phyloP scores from a whole-genome alignment of 37 sponge, comb jelly and placozoan species.

The Halichondria panicea region DNA sequence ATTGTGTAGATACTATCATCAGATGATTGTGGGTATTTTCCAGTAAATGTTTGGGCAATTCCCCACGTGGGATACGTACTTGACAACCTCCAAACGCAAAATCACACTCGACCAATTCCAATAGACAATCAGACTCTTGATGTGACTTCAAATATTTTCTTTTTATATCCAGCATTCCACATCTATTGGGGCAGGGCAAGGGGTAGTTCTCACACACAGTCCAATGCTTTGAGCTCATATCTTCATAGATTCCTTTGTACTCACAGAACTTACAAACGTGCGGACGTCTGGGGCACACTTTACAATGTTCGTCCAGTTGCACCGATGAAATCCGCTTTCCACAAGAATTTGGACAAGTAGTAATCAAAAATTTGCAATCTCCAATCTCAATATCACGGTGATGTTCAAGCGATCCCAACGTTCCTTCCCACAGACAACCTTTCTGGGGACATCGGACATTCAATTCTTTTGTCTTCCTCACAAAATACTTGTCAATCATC shows the following conservation, averaged over 20 bases:
- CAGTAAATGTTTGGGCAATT: not conserved
- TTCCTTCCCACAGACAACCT: constrained; percentile 61
- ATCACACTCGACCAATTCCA: constrained; percentile 7
- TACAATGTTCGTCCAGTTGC: constrained; percentile 7
- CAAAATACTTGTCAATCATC: constrained; percentile 23
- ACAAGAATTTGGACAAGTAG: constrained; percentile 22
- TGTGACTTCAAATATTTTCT: constrained; percentile 6
- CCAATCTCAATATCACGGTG: constrained; percentile 42
- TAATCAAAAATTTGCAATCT: constrained; percentile 14
- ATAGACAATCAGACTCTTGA: not conserved
- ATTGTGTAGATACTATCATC: constrained; percentile 1
- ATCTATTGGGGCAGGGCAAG: constrained; percentile 33
- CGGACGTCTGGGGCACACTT: constrained; percentile 22
- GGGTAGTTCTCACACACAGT: constrained; percentile 33
- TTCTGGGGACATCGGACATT: constrained; percentile 45
- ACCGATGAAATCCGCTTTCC: not conserved
- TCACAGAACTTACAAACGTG: constrained; percentile 33
- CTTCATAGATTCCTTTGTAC: constrained; percentile 11
- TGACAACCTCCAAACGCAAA: constrained; percentile 50
- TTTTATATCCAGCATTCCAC: constrained; percentile 19
- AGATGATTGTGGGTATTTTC: not conserved
- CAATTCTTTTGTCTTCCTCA: constrained; percentile 21
- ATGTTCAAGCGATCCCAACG: constrained; percentile 10
- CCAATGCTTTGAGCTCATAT: constrained; percentile 30
- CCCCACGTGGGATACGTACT: not conserved